A percentile compares a stretch with the other conserved stretches of the same genome.
phyloP scores from a whole-genome alignment of 2,888 invertebrate genomes.

The Gymnosoma rotundatum region DNA sequence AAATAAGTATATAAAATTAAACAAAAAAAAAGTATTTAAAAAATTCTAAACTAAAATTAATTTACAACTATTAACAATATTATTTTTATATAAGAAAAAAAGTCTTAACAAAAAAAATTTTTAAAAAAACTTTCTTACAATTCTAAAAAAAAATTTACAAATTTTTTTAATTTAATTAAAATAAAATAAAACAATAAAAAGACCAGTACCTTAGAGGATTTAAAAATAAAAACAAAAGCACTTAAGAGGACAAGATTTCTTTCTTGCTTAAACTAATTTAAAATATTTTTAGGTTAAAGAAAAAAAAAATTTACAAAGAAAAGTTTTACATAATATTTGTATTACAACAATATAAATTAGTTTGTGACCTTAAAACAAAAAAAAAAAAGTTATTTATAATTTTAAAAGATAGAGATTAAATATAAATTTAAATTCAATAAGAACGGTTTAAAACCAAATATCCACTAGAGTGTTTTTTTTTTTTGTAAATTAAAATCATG shows the following conservation, averaged over 20 bases:
- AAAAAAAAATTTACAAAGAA: not conserved
- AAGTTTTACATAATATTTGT: not conserved
- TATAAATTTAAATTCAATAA: constrained; percentile 11
- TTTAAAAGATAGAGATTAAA: not conserved
- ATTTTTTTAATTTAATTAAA: constrained; percentile 3
- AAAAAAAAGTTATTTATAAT: not conserved
- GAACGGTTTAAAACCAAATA: constrained; percentile 61
- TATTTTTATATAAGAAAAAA: constrained; percentile 10
- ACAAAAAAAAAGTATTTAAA: constrained; percentile 8
- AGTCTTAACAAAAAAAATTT: constrained; percentile 25
- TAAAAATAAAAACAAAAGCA: constrained; percentile 23
- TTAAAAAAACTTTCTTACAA: not conserved
- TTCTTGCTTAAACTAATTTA: not conserved
- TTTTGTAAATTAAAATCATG: no score
- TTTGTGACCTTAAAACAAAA: constrained; percentile 47
- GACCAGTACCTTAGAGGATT: constrained; percentile 67
- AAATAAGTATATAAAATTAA: not conserved
- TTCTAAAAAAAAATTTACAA: not conserved
- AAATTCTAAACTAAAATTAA: constrained; percentile 31
- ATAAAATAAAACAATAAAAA: constrained; percentile 54
- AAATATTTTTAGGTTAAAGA: not conserved
- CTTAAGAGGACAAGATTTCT: no score
- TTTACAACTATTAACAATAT: constrained; percentile 46
- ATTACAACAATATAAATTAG: constrained; percentile 42
- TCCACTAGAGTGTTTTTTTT: constrained; percentile 50